Evolutionary conservation across 2,888 invertebrate genomes (phyloP).

Genomic region (Phragmatobia fuliginosa): DNA sequence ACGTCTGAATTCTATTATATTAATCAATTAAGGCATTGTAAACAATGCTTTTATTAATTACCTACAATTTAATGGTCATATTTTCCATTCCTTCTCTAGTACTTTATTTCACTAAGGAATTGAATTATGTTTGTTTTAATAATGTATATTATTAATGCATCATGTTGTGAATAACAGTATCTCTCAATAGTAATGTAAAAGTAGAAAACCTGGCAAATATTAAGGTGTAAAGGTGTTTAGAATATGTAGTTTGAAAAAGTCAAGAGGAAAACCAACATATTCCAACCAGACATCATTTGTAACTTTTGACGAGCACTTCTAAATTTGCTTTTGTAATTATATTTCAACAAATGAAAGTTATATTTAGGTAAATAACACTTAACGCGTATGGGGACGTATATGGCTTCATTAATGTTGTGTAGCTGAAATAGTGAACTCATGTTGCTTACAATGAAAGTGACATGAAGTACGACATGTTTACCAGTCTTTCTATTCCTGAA

Average conservation of each 20-base stretch:
- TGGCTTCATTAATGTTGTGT: background rate
- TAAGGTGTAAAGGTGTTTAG: background rate
- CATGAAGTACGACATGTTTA: slow-evolving; percentile 62
- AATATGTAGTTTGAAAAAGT: background rate
- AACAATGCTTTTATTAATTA: too few relatives aligned
- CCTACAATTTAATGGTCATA: too few relatives aligned
- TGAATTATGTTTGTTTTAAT: background rate
- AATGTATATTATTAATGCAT: background rate
- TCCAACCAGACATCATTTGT: background rate
- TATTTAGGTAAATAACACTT: background rate
- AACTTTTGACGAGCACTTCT: background rate
- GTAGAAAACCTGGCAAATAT: background rate
- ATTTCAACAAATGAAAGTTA: background rate
- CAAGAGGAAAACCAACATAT: background rate
- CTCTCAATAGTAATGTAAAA: background rate
- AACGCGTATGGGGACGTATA: background rate
- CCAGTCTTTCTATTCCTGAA: slow-evolving; percentile 64
- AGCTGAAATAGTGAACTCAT: slow-evolving; percentile 2
- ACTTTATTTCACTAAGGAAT: too few relatives aligned
- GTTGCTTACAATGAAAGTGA: slow-evolving; percentile 18
- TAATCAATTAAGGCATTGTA: background rate
- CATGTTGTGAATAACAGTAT: background rate
- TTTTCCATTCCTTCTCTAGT: too few relatives aligned
- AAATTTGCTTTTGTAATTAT: background rate
- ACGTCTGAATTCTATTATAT: background rate